Base-by-base conservation (phyloP, 2,797 vertebrate genomes). In the Rousettus madagascariensis region DNA sequence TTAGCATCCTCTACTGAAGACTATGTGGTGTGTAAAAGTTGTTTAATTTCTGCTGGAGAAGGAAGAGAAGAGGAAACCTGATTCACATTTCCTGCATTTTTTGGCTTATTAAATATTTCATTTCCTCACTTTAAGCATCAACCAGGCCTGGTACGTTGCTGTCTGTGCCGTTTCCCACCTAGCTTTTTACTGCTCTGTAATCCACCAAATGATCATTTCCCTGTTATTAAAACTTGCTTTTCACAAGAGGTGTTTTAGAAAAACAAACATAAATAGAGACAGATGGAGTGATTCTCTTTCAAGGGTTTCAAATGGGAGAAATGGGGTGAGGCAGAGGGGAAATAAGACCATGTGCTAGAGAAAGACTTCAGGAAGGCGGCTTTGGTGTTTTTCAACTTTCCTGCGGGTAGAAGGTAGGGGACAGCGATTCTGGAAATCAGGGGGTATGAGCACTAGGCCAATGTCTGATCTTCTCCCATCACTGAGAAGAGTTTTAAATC, bases 1-100 rank as follows among this genome's bases (percentile, higher is more conserved):
- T 99, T 98, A 98, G 96, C 98, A 98, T 98, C 98, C 97, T 98
- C 97, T 98, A 96, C 97, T 98, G 98, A 98, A 99, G 98, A 98
- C 98, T 97, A 97, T 3, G 28, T 91, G 95, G 98, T 97, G 97
- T 98, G 98, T 98, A 98, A 98, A 98, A 98, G 98, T 98, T 98
- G 98, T 98, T 98, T 98, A 98, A 98, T 98, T 99, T 98, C 98
- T 98, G 97, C 97, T 90, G 88, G 94, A 97, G 97, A 98, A 98
- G 97, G 97, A 96, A 97, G 94, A 7, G 55, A 98, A 97, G 87
- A 86, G 96, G 91, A 97, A 97, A 95, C 57, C 91, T 84, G 91
- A 90, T 95, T 94, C 95, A 41, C 59, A 66, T 97, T 97, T 91
- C 83, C 94, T 97, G 91, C 13, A 0, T 96, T 98, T 96, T 96